Percentiles rank a stretch among this genome's conserved stretches.
Conservation (phyloP, 2,888 invertebrate species). For the Anarsia innoxiella region DNA sequence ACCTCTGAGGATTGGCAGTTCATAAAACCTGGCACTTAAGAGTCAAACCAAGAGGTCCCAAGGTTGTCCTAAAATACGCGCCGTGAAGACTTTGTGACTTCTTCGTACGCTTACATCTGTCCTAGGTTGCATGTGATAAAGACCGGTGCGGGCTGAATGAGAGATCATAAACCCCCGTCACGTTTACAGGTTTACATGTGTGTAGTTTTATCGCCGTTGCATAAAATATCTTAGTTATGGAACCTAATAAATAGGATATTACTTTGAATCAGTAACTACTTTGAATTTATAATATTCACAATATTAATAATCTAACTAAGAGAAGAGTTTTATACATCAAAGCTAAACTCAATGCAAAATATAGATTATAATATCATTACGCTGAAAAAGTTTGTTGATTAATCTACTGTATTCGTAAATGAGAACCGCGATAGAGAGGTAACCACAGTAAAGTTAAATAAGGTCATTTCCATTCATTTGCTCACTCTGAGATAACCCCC, state of each 20-base stretch:
- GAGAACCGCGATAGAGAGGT: neutral
- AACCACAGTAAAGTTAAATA: slow-evolving; percentile 1
- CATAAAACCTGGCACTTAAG: too few species aligned
- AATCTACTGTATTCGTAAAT: neutral
- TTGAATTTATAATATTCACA: neutral
- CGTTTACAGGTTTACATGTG: too few species aligned
- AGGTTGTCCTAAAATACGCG: too few species aligned
- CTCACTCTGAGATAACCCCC: slow-evolving; percentile 1
- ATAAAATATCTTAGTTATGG: too few species aligned
- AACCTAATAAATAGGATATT: neutral
- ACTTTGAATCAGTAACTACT: neutral
- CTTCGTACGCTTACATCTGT: too few species aligned
- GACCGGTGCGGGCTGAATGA: too few species aligned
- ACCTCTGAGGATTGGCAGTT: neutral
- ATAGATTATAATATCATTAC: too few species aligned
- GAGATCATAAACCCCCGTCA: too few species aligned
- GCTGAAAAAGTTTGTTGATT: neutral
- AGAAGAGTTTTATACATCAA: neutral
- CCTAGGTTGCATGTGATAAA: too few species aligned
- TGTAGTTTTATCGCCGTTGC: too few species aligned
- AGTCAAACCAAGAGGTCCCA: too few species aligned
- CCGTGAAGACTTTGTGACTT: too few species aligned
- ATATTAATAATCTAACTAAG: neutral
- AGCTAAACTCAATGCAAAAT: neutral
- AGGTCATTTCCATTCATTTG: slow-evolving; percentile 6